phyloP scores from a whole-genome alignment of 1,140 invertebrate species.

The Druon quercuslanigerum region DNA sequence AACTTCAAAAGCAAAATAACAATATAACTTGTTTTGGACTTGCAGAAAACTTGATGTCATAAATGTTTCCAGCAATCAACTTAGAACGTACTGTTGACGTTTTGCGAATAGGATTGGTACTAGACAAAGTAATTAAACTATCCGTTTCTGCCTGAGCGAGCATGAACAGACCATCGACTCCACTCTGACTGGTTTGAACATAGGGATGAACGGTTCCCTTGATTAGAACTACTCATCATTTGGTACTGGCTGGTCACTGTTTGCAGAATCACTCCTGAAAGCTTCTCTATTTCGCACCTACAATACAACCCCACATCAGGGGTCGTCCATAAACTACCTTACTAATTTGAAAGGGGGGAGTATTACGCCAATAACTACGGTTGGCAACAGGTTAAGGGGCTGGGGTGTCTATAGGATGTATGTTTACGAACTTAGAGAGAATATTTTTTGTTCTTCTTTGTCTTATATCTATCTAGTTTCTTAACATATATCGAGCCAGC shows the following conservation, averaged over 20 bases:
- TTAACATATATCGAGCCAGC: too few relatives aligned
- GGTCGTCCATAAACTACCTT: too few relatives aligned
- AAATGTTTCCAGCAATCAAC: neutral
- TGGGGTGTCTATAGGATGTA: too few relatives aligned
- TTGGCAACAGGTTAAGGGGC: too few relatives aligned
- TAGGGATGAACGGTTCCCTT: conserved; percentile 52
- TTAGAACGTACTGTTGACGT: conserved; percentile 29
- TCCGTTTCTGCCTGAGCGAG: conserved; percentile 51
- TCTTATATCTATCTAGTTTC: too few relatives aligned
- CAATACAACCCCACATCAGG: conserved; percentile 38
- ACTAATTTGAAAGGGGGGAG: too few relatives aligned
- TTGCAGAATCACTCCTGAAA: conserved; percentile 51
- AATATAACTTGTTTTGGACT: too few relatives aligned
- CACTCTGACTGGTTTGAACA: conserved; percentile 20
- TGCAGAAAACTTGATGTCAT: neutral
- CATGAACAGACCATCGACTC: conserved; percentile 24
- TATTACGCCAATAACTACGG: too few relatives aligned
- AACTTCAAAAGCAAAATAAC: too few relatives aligned
- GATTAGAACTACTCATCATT: conserved; percentile 67
- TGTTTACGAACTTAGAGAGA: too few relatives aligned
- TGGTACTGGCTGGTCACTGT: conserved; percentile 47
- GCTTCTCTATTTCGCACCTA: conserved; percentile 13
- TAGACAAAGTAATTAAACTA: conserved; percentile 65
- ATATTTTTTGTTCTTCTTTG: too few relatives aligned
- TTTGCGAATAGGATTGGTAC: conserved; percentile 48